phyloP scores from a whole-genome alignment of 2,888 invertebrate species.

The Tromatobia lineatoria region DNA sequence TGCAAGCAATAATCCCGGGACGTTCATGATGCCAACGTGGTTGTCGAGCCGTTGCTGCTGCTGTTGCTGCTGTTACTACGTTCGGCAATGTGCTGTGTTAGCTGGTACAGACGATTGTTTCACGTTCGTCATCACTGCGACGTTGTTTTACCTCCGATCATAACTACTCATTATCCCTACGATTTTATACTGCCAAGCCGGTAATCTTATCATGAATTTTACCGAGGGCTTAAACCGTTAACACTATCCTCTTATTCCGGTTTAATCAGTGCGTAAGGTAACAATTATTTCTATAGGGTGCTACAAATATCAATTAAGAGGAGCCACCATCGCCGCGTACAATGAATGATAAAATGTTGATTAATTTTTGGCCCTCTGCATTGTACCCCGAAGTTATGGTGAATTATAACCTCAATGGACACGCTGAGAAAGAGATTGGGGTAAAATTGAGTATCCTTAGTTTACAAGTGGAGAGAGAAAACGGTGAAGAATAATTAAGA shows the following conservation, averaged over 20 bases:
- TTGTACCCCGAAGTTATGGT: background rate
- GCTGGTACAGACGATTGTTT: constrained; percentile 11
- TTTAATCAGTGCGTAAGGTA: constrained; percentile 18
- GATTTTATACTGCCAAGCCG: constrained; percentile 15
- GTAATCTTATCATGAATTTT: constrained; percentile 11
- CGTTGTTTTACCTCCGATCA: constrained; percentile 43
- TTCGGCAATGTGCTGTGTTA: constrained; percentile 50
- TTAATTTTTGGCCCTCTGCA: constrained; percentile 21
- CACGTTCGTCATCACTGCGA: constrained; percentile 32
- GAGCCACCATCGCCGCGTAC: background rate
- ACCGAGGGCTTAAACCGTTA: constrained; percentile 16
- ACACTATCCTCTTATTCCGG: constrained; percentile 3
- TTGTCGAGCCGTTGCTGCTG: constrained; percentile 57
- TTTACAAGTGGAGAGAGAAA: no score
- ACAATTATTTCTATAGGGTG: constrained; percentile 28
- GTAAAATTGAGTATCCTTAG: background rate
- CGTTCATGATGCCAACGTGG: constrained; percentile 34
- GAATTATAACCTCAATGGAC: background rate
- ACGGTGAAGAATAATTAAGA: no score
- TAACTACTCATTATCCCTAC: constrained; percentile 57
- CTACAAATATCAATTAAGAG: constrained; percentile 15
- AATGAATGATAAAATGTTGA: constrained; percentile 44
- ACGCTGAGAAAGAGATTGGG: background rate
- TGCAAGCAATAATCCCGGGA: constrained; percentile 71
- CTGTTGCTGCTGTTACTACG: constrained; percentile 63